Evolutionary conservation across 2,888 invertebrate species (phyloP).

Genomic region (Hirudinaria manillensis): DNA sequence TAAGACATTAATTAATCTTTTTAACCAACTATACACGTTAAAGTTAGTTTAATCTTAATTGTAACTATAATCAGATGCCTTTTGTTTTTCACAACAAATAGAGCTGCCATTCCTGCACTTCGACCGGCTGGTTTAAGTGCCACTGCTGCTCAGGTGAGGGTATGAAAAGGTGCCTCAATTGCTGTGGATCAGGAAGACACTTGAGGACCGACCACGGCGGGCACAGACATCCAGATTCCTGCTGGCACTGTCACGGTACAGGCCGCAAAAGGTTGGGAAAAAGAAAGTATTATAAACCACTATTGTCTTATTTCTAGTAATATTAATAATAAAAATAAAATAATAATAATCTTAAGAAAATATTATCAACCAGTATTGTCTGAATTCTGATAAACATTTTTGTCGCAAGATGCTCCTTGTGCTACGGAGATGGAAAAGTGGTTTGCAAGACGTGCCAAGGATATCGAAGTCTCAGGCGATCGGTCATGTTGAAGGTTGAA

Average conservation of each 20-base stretch:
- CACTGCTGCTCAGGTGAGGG: slow-evolving; percentile 40
- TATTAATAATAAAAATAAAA: too few species aligned
- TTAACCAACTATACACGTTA: too few species aligned
- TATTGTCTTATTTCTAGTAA: background rate
- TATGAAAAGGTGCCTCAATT: slow-evolving; percentile 37
- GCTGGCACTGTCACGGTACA: slow-evolving; percentile 40
- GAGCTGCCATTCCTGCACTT: slow-evolving; percentile 40
- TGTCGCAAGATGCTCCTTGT: slow-evolving; percentile 44
- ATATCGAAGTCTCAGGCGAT: slow-evolving; percentile 46
- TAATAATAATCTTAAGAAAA: background rate
- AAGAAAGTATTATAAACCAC: background rate
- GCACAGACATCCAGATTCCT: slow-evolving; percentile 38
- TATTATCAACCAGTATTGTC: background rate
- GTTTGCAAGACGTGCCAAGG: slow-evolving; percentile 47
- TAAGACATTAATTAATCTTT: too few species aligned
- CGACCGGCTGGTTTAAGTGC: slow-evolving; percentile 40
- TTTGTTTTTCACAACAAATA: too few species aligned
- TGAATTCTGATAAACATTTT: background rate
- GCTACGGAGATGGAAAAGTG: slow-evolving; percentile 47
- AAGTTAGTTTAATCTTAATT: too few species aligned
- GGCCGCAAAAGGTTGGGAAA: slow-evolving; percentile 39
- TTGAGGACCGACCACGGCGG: slow-evolving; percentile 40
- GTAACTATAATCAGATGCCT: too few species aligned
- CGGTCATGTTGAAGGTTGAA: slow-evolving; percentile 47
- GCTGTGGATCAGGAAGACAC: slow-evolving; percentile 39